A percentile compares a stretch with the other conserved stretches of the same genome.
These are phyloP conservation scores for Arrhopalites spinosus DNA, from an alignment of 2,888 invertebrate genomes.

Conservation along the genomic window DNA sequence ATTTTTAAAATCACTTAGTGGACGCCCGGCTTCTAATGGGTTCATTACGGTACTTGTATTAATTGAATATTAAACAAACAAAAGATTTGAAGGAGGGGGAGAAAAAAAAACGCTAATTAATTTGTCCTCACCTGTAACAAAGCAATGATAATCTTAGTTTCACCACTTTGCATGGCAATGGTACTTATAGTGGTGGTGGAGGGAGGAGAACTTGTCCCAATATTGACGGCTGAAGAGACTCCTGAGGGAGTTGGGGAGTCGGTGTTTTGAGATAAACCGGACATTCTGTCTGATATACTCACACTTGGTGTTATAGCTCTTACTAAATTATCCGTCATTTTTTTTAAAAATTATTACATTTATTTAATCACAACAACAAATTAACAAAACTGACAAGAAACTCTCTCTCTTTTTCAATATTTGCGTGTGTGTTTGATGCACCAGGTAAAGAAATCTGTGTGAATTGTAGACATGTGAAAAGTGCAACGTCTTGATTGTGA, in stretches of 20 bases:
- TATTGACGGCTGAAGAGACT: not conserved
- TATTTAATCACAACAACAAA: not conserved
- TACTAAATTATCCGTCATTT: not conserved
- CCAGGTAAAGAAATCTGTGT: too few relatives aligned
- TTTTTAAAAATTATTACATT: not conserved
- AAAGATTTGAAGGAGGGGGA: too few relatives aligned
- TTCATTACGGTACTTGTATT: too few relatives aligned
- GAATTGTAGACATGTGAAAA: too few relatives aligned
- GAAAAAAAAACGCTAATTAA: not conserved
- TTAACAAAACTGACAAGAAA: not conserved
- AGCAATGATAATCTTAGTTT: constrained; percentile 84
- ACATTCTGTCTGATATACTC: constrained; percentile 19
- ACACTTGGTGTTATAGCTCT: constrained; percentile 11
- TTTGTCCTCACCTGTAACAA: constrained; percentile 71
- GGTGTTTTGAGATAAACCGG: constrained; percentile 1
- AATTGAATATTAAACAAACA: too few relatives aligned
- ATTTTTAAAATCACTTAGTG: too few relatives aligned
- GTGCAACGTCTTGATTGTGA: too few relatives aligned
- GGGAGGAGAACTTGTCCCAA: not conserved
- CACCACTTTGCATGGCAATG: constrained; percentile 85
- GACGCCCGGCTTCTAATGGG: too few relatives aligned
- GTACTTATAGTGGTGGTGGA: constrained; percentile 83
- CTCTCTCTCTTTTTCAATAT: not conserved
- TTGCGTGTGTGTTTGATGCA: not conserved
- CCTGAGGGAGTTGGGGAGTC: constrained; percentile 14